Evolutionary conservation across 2,797 vertebrate genomes (phyloP), one percentile per base, ranked within the genome.

Genomic region (Thaleichthys pacificus): DNA sequence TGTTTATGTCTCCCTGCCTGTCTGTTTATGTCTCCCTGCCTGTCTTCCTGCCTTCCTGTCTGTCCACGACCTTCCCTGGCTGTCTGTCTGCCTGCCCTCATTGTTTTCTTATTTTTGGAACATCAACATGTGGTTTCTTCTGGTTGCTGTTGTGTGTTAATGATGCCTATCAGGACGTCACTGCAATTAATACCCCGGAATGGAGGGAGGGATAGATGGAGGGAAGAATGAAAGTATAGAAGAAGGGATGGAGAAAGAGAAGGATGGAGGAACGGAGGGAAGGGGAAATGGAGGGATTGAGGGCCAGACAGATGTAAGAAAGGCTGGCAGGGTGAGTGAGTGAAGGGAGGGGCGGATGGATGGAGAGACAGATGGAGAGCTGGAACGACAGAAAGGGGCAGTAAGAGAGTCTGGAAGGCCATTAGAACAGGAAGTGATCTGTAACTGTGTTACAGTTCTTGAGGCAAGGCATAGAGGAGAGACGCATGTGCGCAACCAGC

Each of bases 351-450:
- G 51, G 19, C 19, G 4, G 51, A n/a, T n/a, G 49, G 49, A 51
- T 19, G 49, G 49, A 51, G 14, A 19, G 49, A 19, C 49, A n/a
- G 17, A 56, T 11, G 51, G 19, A n/a, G 15, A n/a, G 3, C 51
- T 47, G 51, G 51, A 56, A 8, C n/a, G 51, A 56, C 51, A n/a
- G 51, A n/a, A 17, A n/a, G 51, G 5, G 15, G 51, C 51, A 19
- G 17, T 15, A 9, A 67, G 61, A 62, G 71, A 80, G 80, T 75
- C 62, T 66, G 80, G 68, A 78, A 74, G 73, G 78, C 80, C 86
- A 87, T 92, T 88, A 87, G 73, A 81, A 42, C 47, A 78, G 72
- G 85, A 89, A 84, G 85, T 76, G 86, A 90, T 77, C 88, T 89
- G 38, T 89, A 82, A 80, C 84, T 19, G 84, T 89, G 84, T 89